phyloP scores from a whole-genome alignment of 2,113 vertebrate genomes.

The Rhombomys opimus region DNA sequence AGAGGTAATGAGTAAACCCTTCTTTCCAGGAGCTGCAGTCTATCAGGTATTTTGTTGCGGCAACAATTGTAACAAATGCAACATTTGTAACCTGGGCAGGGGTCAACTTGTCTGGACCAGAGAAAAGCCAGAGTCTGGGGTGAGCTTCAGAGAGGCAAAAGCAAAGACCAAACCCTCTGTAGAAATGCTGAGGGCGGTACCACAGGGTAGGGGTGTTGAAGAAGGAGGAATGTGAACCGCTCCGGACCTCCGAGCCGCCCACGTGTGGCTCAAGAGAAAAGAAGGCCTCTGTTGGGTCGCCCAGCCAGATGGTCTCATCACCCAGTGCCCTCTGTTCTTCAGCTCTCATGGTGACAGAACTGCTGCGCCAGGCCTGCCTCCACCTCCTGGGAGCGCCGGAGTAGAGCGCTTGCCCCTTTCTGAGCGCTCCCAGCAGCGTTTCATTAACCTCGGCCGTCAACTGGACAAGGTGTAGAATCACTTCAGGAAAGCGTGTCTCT shows the following conservation, averaged over 20 bases:
- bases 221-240: neutral
- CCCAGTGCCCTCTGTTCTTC: neutral
- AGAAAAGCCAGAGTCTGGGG: neutral
- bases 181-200: neutral
- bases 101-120: neutral
- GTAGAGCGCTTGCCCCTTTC: neutral
- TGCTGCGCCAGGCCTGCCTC: neutral
- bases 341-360: constrained; percentile 35
- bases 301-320: neutral
- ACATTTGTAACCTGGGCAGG: neutral
- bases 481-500: too few species aligned
- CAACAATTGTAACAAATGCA: neutral
- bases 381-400: neutral
- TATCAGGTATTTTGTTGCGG: neutral
- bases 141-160: neutral
- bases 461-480: too few species aligned
- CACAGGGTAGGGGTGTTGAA: neutral
- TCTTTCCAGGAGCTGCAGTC: neutral
- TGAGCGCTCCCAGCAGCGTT: neutral
- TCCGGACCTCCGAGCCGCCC: neutral
- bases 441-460: neutral
- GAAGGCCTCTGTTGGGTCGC: neutral
- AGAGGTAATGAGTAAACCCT: too few species aligned
- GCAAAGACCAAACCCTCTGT: neutral
- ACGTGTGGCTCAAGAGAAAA: neutral